Evolutionary conservation across 2,888 invertebrate genomes (phyloP).

Genomic region (Drosophila borealis): DNA sequence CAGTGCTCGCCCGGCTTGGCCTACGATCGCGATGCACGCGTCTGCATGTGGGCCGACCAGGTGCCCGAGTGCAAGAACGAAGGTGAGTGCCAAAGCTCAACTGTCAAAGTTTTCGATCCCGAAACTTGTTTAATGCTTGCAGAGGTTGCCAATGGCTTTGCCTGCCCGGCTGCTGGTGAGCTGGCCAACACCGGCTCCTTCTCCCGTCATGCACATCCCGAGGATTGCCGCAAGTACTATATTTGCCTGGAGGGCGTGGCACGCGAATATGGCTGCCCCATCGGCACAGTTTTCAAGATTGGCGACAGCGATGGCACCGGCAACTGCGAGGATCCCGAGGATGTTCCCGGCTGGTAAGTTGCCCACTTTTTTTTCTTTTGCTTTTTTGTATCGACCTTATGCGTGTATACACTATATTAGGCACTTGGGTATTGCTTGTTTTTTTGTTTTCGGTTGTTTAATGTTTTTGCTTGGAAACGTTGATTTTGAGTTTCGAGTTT

Average conservation of each 20-base stretch:
- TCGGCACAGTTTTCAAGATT: slow-evolving; percentile 98
- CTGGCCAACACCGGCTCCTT: slow-evolving; percentile 94
- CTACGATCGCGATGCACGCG: slow-evolving; percentile 96
- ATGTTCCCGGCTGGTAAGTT: slow-evolving; percentile 97
- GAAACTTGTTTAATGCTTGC: slow-evolving; percentile 67
- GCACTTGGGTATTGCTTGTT: slow-evolving; percentile 58
- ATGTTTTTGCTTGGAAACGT: slow-evolving; percentile 46
- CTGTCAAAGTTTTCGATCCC: slow-evolving; percentile 2
- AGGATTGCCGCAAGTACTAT: slow-evolving; percentile 97
- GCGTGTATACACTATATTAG: slow-evolving; percentile 24
- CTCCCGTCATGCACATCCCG: slow-evolving; percentile 97
- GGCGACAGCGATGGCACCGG: slow-evolving; percentile 95
- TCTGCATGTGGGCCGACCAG: slow-evolving; percentile 98
- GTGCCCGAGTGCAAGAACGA: slow-evolving; percentile 96
- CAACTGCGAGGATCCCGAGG: slow-evolving; percentile 97
- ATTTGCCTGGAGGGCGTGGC: slow-evolving; percentile 96
- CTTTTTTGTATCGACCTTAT: slow-evolving; percentile 1
- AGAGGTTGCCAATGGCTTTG: slow-evolving; percentile 96
- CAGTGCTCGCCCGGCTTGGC: slow-evolving; percentile 97
- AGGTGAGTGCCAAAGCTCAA: slow-evolving; percentile 86
- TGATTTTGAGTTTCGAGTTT: slow-evolving; percentile 36
- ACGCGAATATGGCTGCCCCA: slow-evolving; percentile 97
- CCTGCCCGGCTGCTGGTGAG: slow-evolving; percentile 92
- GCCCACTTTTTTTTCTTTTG: not conserved
- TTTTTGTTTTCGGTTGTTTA: no score